Evolutionary conservation across 2,888 invertebrate genomes (phyloP), one percentile per base, ranked within the genome.

Genomic region (Drosophila kuntzei): DNA sequence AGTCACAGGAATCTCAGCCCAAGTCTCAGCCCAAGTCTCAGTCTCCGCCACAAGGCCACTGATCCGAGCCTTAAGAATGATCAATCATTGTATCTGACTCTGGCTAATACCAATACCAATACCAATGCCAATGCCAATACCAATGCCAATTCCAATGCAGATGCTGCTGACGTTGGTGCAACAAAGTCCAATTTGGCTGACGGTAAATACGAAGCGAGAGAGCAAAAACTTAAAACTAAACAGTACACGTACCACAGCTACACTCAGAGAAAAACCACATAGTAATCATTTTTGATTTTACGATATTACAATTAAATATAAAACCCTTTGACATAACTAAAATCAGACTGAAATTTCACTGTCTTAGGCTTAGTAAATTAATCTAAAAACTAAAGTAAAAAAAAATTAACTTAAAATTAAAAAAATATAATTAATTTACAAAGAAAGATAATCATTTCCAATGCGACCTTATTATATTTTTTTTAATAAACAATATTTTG

Each of bases 11-110:
- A 37, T 32, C 32, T 32, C 32, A 32, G 32, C 5, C 12, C 0
- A 5, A 32, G 39, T 29, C 12, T 60, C 75, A 66, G 37, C 54
- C 29, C 2, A 3, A 49, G 43, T 60, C 73, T 4, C 27, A 41
- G 27, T 14, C 20, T 57, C 75, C 62, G 37, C 71, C 55, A 57
- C 63, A 65, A 66, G 66, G 50, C 57, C 70, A 58, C 44, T 47
- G 69, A 67, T 59, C 55, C 63, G 37, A 65, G 53, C 59, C 70
- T 57, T 66, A 73, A 73, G 77, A 67, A 73, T 76, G 80, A 80
- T 80, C 80, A 80, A 80, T 80, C 80, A 80, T 71, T 67, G 67
- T 70, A 66, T 66, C 78, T 74, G 49, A 76, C 79, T 65, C 77
- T 74, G 49, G 77, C 80, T 61, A 71, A 67, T 71, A 74, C 68